These are phyloP conservation scores for Scaptomyza tumidula DNA, from an alignment of 2,888 invertebrate species.

Conservation along the genomic window DNA sequence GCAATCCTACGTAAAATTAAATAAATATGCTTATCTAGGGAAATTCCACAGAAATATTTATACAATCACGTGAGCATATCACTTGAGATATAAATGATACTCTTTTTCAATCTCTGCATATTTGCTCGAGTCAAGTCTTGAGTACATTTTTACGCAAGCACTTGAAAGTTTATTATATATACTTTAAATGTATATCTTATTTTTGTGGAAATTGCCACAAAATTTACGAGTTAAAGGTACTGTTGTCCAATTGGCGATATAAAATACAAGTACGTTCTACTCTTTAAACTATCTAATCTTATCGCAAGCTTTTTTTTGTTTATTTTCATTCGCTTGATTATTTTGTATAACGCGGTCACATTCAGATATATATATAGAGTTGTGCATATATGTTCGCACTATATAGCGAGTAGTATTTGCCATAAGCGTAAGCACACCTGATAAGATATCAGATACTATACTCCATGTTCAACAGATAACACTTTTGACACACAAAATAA, in stretches of 20 bases:
- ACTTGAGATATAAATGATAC: not conserved
- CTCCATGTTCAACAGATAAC: not conserved
- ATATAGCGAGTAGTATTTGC: slow-evolving; percentile 25
- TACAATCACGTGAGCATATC: slow-evolving; percentile 11
- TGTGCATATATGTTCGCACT: not conserved
- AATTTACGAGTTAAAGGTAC: not conserved
- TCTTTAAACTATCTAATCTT: slow-evolving; percentile 44
- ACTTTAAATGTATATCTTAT: not conserved
- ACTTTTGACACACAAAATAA: not conserved
- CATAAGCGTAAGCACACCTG: slow-evolving; percentile 33
- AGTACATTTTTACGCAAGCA: not conserved
- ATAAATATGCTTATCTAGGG: slow-evolving; percentile 25
- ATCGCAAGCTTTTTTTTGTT: slow-evolving; percentile 37
- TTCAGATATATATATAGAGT: not conserved
- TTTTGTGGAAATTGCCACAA: not conserved
- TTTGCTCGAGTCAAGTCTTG: no score
- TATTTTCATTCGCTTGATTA: slow-evolving; percentile 23
- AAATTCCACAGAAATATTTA: slow-evolving; percentile 43
- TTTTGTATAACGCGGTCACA: slow-evolving; percentile 10
- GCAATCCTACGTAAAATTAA: slow-evolving; percentile 10
- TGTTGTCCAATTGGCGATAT: slow-evolving; percentile 6
- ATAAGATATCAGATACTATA: slow-evolving; percentile 48
- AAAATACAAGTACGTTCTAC: not conserved
- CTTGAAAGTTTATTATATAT: slow-evolving; percentile 21
- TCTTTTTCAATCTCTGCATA: not conserved